These are phyloP conservation scores for Tragelaphus strepsiceros DNA, from an alignment of 2,113 vertebrate species.

Conservation along the genomic window DNA sequence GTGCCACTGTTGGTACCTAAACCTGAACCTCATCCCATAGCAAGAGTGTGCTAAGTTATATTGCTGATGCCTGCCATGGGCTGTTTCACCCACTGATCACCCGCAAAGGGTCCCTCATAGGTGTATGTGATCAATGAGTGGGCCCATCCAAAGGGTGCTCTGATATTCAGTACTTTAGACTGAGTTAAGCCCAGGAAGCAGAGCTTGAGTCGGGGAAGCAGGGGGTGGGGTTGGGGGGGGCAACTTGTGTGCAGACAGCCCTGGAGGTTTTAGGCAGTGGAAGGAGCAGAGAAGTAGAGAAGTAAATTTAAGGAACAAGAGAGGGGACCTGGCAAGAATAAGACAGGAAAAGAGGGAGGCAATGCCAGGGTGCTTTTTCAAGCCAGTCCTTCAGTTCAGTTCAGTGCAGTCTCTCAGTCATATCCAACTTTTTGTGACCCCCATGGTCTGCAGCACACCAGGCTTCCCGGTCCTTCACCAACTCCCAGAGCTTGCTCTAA, in stretches of 20 bases:
- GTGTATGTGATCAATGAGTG: accelerated
- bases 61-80: neutral
- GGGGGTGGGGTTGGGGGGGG: accelerated
- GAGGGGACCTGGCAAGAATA: neutral
- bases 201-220: too few relatives aligned
- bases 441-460: neutral
- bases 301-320: neutral
- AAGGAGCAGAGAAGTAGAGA: neutral
- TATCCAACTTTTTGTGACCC: accelerated
- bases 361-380: neutral
- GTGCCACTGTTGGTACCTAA: too few relatives aligned
- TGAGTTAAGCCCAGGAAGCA: neutral
- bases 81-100: too few relatives aligned
- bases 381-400: neutral
- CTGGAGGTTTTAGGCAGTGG: neutral
- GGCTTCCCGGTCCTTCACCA: neutral
- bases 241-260: neutral
- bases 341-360: neutral
- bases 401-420: neutral
- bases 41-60: accelerated
- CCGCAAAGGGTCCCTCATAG: neutral
- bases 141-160: neutral
- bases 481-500: neutral
- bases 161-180: neutral
- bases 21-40: neutral